Percentiles rank a stretch among this genome's conserved stretches.
phyloP scores from a whole-genome alignment of 2,888 invertebrate species.

The Pseudococcus longispinus region DNA sequence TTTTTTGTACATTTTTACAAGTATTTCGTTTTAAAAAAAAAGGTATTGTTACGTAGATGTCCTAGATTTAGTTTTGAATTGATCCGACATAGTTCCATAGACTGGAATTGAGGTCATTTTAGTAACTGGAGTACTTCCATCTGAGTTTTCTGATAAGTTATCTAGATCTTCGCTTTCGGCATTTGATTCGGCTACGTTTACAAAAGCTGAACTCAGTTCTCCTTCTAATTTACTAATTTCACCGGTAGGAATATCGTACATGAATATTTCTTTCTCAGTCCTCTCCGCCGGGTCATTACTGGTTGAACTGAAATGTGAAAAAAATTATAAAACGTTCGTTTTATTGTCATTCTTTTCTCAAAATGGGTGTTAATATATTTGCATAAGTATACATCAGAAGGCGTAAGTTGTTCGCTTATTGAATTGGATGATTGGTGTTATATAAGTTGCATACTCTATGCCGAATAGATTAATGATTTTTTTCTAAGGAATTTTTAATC shows the following conservation, averaged over 20 bases:
- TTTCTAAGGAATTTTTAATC: too few species aligned
- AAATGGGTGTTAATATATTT: neutral
- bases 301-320: constrained; percentile 49
- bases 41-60: neutral
- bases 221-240: constrained; percentile 80
- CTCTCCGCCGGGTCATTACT: constrained; percentile 60
- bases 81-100: constrained; percentile 42
- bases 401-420: neutral
- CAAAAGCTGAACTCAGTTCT: constrained; percentile 83
- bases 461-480: too few species aligned
- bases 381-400: neutral
- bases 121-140: constrained; percentile 55
- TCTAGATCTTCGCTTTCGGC: constrained; percentile 70
- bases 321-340: neutral
- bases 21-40: neutral
- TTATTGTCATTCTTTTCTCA: neutral
- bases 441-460: too few species aligned
- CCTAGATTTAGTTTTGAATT: constrained; percentile 44
- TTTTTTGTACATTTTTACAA: constrained; percentile 32
- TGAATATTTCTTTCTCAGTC: constrained; percentile 79
- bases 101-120: constrained; percentile 55
- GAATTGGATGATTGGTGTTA: too few species aligned
- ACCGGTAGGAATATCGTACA: constrained; percentile 81
- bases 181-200: constrained; percentile 86
- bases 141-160: constrained; percentile 59